Evolutionary conservation across 2,888 invertebrate genomes (phyloP), one percentile per base, ranked within the genome.

Genomic region (Hartigia nigra): DNA sequence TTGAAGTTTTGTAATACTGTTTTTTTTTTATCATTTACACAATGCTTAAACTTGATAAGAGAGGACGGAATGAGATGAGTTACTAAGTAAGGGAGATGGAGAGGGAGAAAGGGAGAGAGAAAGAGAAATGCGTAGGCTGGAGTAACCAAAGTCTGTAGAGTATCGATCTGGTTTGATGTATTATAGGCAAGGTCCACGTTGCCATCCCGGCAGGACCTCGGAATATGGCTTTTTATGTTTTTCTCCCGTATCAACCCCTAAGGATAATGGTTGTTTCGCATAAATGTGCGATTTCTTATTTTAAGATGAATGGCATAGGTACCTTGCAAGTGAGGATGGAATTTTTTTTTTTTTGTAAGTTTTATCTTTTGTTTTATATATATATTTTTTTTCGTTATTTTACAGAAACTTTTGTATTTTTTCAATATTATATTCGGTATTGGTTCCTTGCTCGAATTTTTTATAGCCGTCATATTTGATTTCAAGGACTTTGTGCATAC

Each of bases 101-200:
- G 37, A 37, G 69, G 14, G 74, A 34, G 36, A 3, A 11, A 9
- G 31, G 12, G 36, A 34, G 55, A 31, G 74, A 74, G 76, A 80
- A 74, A 69, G 74, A 76, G 74, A 75, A 32, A 39, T 34, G 83
- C 83, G 87, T 84, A 85, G 86, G 86, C 87, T 87, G 86, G 89
- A 88, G 88, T 89, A 87, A 88, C 86, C 87, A 85, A 87, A 88
- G 89, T 87, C 87, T 86, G 88, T 85, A 86, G 88, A 87, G 88
- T 89, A 91, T 91, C 91, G 91, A 91, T 91, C 90, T 89, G 87
- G 84, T 87, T 89, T 91, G 91, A 91, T 91, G 90, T 91, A 91
- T 91, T 91, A 89, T 86, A 85, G 84, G 84, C 86, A 85, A 87
- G 87, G 90, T 90, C 90, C 91, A 89, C 88, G 87, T 88, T 88